Base-by-base conservation (phyloP, 2,113 vertebrate species). In the Nothobranchius furzeri region DNA sequence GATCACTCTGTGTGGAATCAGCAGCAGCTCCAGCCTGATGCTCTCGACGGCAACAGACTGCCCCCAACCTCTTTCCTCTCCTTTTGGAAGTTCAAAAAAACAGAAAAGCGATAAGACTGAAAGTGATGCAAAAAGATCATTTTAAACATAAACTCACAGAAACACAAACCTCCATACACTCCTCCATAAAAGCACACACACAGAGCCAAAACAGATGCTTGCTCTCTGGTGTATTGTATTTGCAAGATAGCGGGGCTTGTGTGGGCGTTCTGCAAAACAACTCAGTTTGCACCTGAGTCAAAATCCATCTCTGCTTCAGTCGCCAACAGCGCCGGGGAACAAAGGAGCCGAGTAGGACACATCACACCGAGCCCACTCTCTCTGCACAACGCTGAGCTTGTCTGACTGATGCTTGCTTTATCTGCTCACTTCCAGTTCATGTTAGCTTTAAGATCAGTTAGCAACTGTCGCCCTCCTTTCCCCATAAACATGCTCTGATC, bases 281-380 rank as follows among this genome's bases (percentile, higher is more conserved):
- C 79, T 85, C 86, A 65, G 84, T 89, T 88, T 90, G 86, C 89
- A 90, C 86, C 88, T 84, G 78, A 90, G 81, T 90, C 89, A 81
- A 84, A 90, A 83, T 85, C 83, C 76, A 82, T 85, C 84, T 78
- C 79, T 73, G 78, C 82, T 79, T 59, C 62, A 58, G 81, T 81
- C 77, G 66, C 81, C 79, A 79, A 53, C 82, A 81, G 83, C 30
- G 56, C 73, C 61, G 71, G 24, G 70, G 49, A 20, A 78, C 82
- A 56, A 85, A 69, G 68, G 69, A 79, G 83, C 81, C 66, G 79
- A 86, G 77, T 68, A 73, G 83, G 79, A 79, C 84, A 77, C 81
- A 69, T 82, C 79, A 49, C 75, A 79, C 62, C 12, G 9, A 78
- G 70, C 68, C 76, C 77, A 83, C 78, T 82, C 81, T 77, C 64